Conservation (phyloP, 1,140 invertebrate genomes). For the fruit fly (Drosophila melanogaster) region DNA sequence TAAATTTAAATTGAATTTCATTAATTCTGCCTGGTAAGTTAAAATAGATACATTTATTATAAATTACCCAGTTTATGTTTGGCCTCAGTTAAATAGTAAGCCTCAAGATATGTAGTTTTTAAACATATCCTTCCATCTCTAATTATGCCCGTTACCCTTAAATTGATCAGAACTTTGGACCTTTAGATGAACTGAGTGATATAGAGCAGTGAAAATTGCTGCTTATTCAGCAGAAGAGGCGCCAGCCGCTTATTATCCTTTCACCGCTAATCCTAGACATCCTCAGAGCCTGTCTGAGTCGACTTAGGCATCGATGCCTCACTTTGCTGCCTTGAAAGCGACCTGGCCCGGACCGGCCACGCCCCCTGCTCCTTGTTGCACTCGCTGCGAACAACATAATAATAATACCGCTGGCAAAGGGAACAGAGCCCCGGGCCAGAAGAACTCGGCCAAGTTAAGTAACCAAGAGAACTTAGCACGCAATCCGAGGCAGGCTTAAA, state of each 20-base stretch:
- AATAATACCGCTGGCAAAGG: constrained; percentile 63
- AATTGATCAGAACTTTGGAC: not conserved
- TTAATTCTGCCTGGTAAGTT: too few species aligned
- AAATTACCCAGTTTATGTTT: too few species aligned
- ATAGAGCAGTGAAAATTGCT: not conserved
- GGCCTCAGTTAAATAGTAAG: too few species aligned
- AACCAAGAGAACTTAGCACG: constrained; percentile 74
- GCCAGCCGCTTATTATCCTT: constrained; percentile 33
- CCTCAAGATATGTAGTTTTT: too few species aligned
- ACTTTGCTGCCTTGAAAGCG: constrained; percentile 2
- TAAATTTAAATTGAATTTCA: too few species aligned
- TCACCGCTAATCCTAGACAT: constrained; percentile 37
- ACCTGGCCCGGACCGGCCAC: constrained; percentile 17
- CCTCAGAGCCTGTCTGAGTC: constrained; percentile 15
- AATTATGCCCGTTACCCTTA: too few species aligned
- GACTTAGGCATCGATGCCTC: constrained; percentile 9
- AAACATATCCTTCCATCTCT: too few species aligned
- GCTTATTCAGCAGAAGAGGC: constrained; percentile 5
- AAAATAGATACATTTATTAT: too few species aligned
- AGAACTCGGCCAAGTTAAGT: constrained; percentile 60
- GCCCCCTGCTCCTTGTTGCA: constrained; percentile 37
- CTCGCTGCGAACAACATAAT: constrained; percentile 64
- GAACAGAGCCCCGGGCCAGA: constrained; percentile 12
- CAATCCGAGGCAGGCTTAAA: constrained; percentile 75
- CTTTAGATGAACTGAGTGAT: constrained; percentile 1